These are phyloP conservation scores for Listrodromus nycthemerus DNA, from an alignment of 2,888 invertebrate species.

Conservation along the genomic window DNA sequence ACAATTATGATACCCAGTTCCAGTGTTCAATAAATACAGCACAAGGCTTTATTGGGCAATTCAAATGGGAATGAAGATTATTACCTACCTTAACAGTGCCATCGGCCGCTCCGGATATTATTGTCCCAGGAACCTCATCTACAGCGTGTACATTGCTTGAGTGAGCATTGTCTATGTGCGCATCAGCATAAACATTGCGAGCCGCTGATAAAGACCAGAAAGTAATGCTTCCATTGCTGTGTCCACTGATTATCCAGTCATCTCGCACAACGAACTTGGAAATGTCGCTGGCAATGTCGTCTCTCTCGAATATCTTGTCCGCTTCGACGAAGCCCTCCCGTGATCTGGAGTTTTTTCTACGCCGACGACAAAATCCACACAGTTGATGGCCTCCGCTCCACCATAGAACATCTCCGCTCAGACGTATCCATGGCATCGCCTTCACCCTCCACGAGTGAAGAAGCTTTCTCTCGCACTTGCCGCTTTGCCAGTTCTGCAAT, in stretches of 20 bases:
- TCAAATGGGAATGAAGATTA: neutral
- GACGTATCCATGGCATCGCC: constrained; percentile 86
- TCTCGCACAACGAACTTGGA: constrained; percentile 84
- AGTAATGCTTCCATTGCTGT: constrained; percentile 83
- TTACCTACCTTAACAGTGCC: constrained; percentile 82
- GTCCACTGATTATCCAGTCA: constrained; percentile 83
- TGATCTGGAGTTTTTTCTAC: neutral
- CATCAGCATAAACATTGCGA: constrained; percentile 66
- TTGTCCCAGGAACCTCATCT: constrained; percentile 81
- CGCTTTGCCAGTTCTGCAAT: constrained; percentile 86
- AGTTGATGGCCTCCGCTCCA: constrained; percentile 85
- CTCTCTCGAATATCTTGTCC: constrained; percentile 70
- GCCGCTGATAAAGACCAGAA: constrained; percentile 76
- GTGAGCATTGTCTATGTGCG: constrained; percentile 78
- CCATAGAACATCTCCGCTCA: constrained; percentile 86
- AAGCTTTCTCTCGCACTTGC: constrained; percentile 85
- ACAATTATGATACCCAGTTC: too few species aligned
- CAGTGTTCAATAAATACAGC: too few species aligned
- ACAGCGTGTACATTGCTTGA: constrained; percentile 84
- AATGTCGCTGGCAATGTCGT: constrained; percentile 81
- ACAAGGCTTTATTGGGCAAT: too few species aligned
- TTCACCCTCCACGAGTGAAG: constrained; percentile 84
- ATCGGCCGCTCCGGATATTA: constrained; percentile 85
- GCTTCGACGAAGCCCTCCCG: constrained; percentile 75
- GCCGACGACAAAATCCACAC: constrained; percentile 74